Evolutionary conservation across 2,113 vertebrate genomes (phyloP).

Genomic region (Colossoma macropomum): DNA sequence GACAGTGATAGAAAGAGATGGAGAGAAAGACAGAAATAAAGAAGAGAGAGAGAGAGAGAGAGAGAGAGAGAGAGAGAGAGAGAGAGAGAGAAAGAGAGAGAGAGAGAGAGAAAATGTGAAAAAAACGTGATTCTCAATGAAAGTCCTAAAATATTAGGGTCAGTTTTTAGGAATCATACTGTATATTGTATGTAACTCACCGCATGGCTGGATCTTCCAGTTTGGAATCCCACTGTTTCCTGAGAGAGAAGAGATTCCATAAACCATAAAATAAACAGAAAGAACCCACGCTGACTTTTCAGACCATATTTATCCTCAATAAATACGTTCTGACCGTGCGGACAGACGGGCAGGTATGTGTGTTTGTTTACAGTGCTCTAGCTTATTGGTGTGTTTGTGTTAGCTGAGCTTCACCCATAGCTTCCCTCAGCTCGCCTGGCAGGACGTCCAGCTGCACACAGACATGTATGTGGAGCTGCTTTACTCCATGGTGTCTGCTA

Average conservation of each 20-base stretch:
- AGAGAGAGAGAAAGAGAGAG: too few relatives aligned
- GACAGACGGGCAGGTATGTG: conserved; percentile 10
- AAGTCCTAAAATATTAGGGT: neutral
- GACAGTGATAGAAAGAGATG: too few relatives aligned
- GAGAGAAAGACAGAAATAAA: too few relatives aligned
- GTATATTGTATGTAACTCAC: conserved; percentile 68
- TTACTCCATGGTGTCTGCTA: conserved; percentile 31
- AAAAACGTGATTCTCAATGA: too few relatives aligned
- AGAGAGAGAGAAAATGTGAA: too few relatives aligned
- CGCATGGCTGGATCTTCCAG: conserved; percentile 86
- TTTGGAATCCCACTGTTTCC: conserved; percentile 93
- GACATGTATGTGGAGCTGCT: neutral
- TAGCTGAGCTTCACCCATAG: neutral
- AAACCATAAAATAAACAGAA: conserved; percentile 24
- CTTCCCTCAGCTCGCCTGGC: conserved; percentile 30
- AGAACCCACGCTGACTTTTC: conserved; percentile 13
- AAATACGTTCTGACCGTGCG: conserved; percentile 27
- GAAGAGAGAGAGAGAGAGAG: too few relatives aligned
- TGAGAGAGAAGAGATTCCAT: conserved; percentile 64
- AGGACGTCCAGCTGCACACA: neutral
- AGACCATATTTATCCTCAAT: conserved; percentile 31
- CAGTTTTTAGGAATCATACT: too few relatives aligned
- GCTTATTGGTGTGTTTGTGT: conserved; percentile 42
- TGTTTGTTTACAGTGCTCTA: neutral
- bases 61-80: too few relatives aligned